Percentiles rank a stretch among this genome's conserved stretches.
Evolutionary conservation across 1,140 invertebrate genomes (phyloP).

Genomic region (Solen grandis): DNA sequence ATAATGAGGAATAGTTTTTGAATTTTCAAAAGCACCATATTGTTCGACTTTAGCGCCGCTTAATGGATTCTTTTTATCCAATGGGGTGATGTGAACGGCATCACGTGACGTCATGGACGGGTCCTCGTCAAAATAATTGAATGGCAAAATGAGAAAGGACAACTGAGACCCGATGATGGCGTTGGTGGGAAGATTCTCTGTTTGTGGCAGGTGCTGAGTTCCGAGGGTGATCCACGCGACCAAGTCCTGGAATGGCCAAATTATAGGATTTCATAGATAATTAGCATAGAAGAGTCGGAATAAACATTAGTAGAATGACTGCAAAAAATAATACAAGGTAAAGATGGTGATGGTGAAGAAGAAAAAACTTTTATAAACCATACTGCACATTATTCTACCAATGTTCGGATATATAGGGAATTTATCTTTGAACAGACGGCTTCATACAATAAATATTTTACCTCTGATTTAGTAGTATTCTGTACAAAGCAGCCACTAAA

Average conservation of each 20-base stretch:
- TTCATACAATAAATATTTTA: too few species aligned
- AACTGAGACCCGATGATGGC: constrained; percentile 63
- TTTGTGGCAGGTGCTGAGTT: constrained; percentile 71
- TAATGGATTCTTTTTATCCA: constrained; percentile 50
- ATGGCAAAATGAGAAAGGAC: constrained; percentile 69
- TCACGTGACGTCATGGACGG: constrained; percentile 68
- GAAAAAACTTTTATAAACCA: too few species aligned
- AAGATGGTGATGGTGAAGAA: too few species aligned
- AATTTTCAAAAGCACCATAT: constrained; percentile 49
- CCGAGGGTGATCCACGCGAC: constrained; percentile 75
- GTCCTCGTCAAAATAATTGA: constrained; percentile 74
- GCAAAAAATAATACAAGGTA: too few species aligned
- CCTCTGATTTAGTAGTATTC: too few species aligned
- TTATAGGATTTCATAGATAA: too few species aligned
- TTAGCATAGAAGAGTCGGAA: too few species aligned
- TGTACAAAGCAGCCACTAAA: too few species aligned
- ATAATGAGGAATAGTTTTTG: constrained; percentile 34
- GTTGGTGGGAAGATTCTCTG: constrained; percentile 71
- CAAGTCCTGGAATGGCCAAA: constrained; percentile 73
- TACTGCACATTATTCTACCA: too few species aligned
- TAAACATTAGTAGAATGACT: too few species aligned
- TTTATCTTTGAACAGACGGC: too few species aligned
- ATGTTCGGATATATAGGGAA: too few species aligned
- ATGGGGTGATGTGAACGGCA: constrained; percentile 83
- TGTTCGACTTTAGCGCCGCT: constrained; percentile 59